Conservation (phyloP, 2,888 invertebrate species). For the Macrosoma leucophasiata region DNA sequence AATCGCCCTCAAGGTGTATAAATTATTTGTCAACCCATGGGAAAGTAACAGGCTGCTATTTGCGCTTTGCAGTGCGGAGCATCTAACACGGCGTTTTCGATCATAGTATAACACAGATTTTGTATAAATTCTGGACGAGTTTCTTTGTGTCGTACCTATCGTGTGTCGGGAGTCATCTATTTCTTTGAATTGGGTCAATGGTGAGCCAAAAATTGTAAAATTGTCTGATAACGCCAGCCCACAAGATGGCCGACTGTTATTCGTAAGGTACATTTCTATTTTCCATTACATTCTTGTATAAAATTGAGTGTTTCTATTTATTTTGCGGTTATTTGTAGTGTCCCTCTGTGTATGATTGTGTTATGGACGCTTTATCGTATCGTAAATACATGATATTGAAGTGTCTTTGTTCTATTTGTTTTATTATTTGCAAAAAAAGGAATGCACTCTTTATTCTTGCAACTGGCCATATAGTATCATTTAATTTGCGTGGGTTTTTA, state of each 20-base stretch:
- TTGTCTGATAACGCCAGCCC: slow-evolving; percentile 72
- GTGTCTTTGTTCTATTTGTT: slow-evolving; percentile 56
- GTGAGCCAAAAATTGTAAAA: slow-evolving; percentile 48
- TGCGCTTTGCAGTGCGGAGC: slow-evolving; percentile 59
- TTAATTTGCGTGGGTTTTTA: slow-evolving; percentile 20
- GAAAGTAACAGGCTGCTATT: slow-evolving; percentile 55
- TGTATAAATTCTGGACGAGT: slow-evolving; percentile 36
- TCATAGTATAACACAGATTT: slow-evolving; percentile 38
- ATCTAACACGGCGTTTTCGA: slow-evolving; percentile 41
- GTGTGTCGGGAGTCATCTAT: slow-evolving; percentile 35
- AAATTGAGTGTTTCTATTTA: slow-evolving; percentile 14
- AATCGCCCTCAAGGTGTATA: slow-evolving; percentile 20
- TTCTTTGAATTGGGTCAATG: slow-evolving; percentile 42
- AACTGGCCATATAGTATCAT: slow-evolving; percentile 23
- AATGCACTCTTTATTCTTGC: slow-evolving; percentile 17
- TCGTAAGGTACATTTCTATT: slow-evolving; percentile 68
- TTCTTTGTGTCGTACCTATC: slow-evolving; percentile 35
- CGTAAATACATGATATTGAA: slow-evolving; percentile 25
- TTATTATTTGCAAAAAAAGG: slow-evolving; percentile 36
- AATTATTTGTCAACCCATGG: slow-evolving; percentile 26
- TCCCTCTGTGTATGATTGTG: no score
- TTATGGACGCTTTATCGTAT: no score
- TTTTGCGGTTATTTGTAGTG: slow-evolving; percentile 6
- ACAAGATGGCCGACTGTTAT: slow-evolving; percentile 76
- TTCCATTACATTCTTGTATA: slow-evolving; percentile 27